Conservation (phyloP, 2,888 invertebrate genomes). For the Leptogaster cylindrica region DNA sequence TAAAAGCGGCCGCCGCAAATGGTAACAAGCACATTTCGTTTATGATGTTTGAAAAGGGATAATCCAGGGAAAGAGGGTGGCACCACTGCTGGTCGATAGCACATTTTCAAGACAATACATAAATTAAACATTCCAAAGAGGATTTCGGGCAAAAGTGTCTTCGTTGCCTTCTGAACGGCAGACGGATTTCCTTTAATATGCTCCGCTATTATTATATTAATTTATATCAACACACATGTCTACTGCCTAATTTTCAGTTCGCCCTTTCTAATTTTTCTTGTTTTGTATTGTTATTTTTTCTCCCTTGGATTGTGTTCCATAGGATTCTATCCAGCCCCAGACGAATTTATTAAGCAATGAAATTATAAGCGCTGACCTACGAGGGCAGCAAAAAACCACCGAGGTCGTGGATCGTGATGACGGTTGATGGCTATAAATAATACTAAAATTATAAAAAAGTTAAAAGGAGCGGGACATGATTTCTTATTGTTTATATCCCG, state of each 20-base stretch:
- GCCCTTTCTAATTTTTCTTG: slow-evolving; percentile 10
- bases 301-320: slow-evolving; percentile 9
- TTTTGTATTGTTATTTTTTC: too few relatives aligned
- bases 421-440: slow-evolving; percentile 37
- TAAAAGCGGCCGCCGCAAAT: slow-evolving; percentile 14
- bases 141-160: slow-evolving; percentile 8
- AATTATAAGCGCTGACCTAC: slow-evolving; percentile 32
- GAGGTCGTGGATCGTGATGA: slow-evolving; percentile 35
- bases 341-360: slow-evolving; percentile 37
- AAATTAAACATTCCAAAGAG: slow-evolving; percentile 33
- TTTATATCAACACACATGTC: slow-evolving; percentile 41
- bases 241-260: slow-evolving; percentile 18
- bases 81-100: neutral
- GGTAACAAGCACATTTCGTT: neutral
- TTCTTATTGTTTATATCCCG: slow-evolving; percentile 34
- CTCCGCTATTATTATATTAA: slow-evolving; percentile 36
- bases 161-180: slow-evolving; percentile 36
- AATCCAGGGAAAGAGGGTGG: neutral
- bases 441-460: slow-evolving; percentile 35
- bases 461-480: slow-evolving; percentile 21
- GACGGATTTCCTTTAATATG: slow-evolving; percentile 38
- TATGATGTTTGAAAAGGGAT: neutral
- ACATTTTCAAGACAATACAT: slow-evolving; percentile 36
- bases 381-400: slow-evolving; percentile 6
- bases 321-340: slow-evolving; percentile 24